Base-by-base conservation (phyloP, 1,140 invertebrate species). In the Argopecten irradians region DNA sequence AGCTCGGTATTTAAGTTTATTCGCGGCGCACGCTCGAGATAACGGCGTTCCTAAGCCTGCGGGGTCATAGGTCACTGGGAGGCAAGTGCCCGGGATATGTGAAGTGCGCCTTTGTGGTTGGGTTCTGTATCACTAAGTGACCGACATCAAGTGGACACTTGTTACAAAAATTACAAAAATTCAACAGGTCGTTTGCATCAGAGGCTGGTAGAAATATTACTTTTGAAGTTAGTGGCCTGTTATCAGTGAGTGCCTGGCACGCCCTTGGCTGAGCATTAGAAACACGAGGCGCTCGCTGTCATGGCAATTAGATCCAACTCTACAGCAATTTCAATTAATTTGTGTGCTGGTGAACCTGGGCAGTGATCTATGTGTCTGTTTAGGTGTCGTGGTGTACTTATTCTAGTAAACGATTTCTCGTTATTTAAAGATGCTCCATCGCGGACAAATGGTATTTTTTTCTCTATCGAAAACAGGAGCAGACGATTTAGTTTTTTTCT, bases 121-220 rank as follows among this genome's bases (percentile, higher is more conserved):
- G n/a, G 55, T 71, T 71, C n/a, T 71, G 55, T 71, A 71, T 71
- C 55, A 71, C 55, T 71, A 28, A 71, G 55, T 71, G 55, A 71
- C 55, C 55, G 55, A 28, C 5, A 28, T 71, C 22, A 71, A 71
- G 55, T 71, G 55, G 55, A 71, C 55, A 71, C 55, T 71, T 71
- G 55, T 71, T 71, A 71, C 55, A 71, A 71, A 71, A 28, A 71
- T 71, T 71, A 71, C 55, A 71, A 71, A 71, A 71, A 71, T 71
- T 71, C 55, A 71, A 71, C 55, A 71, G 55, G 55, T 71, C 55
- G 55, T 71, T 71, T 71, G 1, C 28, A 71, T 71, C 55, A 71
- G 8, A 71, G 55, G 55, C 55, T 71, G 55, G 55, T 71, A 71
- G 55, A 71, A 71, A 28, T 71, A 71, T 71, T 71, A 16, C 55